Percentiles rank a stretch among this genome's conserved stretches.
These are phyloP conservation scores for Scartelaos histophorus DNA, from an alignment of 2,113 vertebrate genomes.

Conservation along the genomic window DNA sequence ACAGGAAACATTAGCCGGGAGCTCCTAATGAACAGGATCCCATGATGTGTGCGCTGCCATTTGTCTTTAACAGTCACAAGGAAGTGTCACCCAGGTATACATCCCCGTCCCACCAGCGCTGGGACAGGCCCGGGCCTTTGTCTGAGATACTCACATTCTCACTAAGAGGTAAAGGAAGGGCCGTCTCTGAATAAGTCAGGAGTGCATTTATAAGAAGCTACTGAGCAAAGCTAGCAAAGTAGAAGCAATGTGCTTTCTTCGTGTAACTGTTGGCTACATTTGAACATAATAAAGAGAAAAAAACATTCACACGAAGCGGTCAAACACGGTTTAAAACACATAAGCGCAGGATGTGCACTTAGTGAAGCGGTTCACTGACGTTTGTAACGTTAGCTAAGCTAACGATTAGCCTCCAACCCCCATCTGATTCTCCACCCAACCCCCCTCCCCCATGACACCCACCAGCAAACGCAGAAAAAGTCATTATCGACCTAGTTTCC, in stretches of 20 bases:
- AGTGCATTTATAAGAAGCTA: background rate
- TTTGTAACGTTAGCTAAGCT: constrained; percentile 36
- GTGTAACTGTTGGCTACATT: background rate
- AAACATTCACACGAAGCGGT: no score
- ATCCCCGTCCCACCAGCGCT: background rate
- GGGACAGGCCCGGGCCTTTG: constrained; percentile 10
- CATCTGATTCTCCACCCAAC: constrained; percentile 69
- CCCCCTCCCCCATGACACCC: constrained; percentile 73
- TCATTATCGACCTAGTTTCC: background rate
- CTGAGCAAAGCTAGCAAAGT: background rate
- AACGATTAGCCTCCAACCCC: constrained; percentile 65
- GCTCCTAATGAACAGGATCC: constrained; percentile 49
- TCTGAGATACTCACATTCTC: background rate
- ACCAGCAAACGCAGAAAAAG: constrained; percentile 49
- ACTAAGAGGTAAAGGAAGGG: background rate
- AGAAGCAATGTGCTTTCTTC: background rate
- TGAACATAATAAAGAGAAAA: background rate
- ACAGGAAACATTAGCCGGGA: constrained; percentile 38
- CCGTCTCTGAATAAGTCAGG: background rate
- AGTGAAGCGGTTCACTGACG: constrained; percentile 32
- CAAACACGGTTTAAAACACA: background rate
- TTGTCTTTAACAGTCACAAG: constrained; percentile 36
- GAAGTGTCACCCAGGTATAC: constrained; percentile 13
- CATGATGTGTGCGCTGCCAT: constrained; percentile 39
- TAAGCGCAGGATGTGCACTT: constrained; percentile 7